Evolutionary conservation across 1,140 invertebrate species (phyloP).

Genomic region (Teleopsis dalmanni): DNA sequence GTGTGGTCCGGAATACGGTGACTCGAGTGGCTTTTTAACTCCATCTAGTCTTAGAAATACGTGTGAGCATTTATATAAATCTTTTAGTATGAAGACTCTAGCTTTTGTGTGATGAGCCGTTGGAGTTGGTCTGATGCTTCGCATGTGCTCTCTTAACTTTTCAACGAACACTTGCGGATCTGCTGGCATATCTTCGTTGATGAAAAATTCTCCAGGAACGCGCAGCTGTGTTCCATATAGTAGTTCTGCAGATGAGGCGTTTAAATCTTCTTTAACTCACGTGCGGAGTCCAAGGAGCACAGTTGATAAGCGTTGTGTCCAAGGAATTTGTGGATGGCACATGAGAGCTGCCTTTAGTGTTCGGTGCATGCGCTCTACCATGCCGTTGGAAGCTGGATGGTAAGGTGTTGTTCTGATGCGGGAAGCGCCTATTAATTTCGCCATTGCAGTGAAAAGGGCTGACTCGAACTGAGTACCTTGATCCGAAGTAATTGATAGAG

Average conservation of each 20-base stretch:
- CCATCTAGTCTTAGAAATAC: background rate
- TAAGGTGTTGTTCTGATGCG: conserved; percentile 22
- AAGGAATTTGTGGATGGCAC: no score
- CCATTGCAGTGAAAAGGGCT: conserved; percentile 18
- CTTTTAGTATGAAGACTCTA: background rate
- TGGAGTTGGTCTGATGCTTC: background rate
- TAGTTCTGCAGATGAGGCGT: no score
- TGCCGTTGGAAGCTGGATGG: conserved; percentile 29
- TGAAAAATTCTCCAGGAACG: no score
- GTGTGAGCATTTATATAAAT: background rate
- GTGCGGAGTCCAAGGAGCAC: no score
- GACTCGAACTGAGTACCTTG: conserved; percentile 31
- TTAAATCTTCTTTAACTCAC: no score
- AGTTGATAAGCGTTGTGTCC: no score
- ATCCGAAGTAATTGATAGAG: conserved; percentile 23
- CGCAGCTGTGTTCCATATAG: no score
- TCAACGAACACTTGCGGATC: no score
- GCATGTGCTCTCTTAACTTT: no score
- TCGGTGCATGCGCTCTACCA: conserved; percentile 32
- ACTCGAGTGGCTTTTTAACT: background rate
- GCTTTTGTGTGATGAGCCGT: background rate
- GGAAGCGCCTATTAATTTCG: conserved; percentile 14
- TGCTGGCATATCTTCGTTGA: no score
- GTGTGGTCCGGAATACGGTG: background rate
- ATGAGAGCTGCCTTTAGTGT: conserved; percentile 31